Evolutionary conservation across 2,888 invertebrate genomes (phyloP), one percentile per base, ranked within the genome.

Genomic region (Ormyrus pomaceus): DNA sequence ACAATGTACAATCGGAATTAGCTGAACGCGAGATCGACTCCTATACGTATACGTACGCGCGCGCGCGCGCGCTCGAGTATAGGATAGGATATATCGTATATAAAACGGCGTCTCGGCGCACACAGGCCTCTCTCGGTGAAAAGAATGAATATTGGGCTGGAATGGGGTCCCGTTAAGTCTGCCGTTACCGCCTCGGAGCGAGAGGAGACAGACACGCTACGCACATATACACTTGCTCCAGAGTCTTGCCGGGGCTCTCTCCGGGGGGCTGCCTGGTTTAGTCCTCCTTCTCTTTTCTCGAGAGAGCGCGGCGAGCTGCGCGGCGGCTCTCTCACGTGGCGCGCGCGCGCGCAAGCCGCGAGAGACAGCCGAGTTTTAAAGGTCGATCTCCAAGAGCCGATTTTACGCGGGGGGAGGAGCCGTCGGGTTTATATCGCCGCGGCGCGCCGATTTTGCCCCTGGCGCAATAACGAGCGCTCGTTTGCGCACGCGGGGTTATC

Each of bases 81-180:
- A 19, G 19, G 1, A 19, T 19, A 19, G 19, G 19, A 19, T 19
- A 19, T 19, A 19, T 19, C 19, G 19, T 19, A 19, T 19, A 19
- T 19, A 19, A 19, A 19, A 19, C 19, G 19, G 19, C 19, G 19
- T 19, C 19, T 19, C 19, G 1, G 19, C n/a, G 19, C 19, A 19
- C 19, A 1, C 19, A 19, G 19, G 19, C 13, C 13, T 13, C 13
- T 13, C 19, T 19, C 19, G 19, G 19, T 19, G 19, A 19, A 89
- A 90, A 89, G 89, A 89, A 88, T 89, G 87, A 90, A 89, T 89
- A 90, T 89, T 89, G 87, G 89, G 88, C 87, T 87, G 88, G 89
- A 89, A 89, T 88, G 87, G 84, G 79, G 86, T 89, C 87, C 90
- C 90, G 90, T 90, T 90, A 90, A 84, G 85, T 87, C 88, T 90